Evolutionary conservation across 2,888 invertebrate genomes (phyloP), one percentile per base, ranked within the genome.

Genomic region (Lepidochrysops patricia): DNA sequence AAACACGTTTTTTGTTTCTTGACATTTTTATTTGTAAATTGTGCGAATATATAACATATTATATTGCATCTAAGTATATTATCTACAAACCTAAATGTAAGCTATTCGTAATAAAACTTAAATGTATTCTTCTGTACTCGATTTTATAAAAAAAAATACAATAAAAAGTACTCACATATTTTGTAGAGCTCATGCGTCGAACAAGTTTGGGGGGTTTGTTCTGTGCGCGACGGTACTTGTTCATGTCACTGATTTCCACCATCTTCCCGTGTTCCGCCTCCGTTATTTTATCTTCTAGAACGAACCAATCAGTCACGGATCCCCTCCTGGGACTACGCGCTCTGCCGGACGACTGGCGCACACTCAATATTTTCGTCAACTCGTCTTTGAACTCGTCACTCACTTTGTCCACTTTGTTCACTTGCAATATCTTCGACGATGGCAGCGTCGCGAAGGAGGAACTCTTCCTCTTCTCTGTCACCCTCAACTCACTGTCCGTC

Each of bases 141-240:
- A n/a, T n/a, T n/a, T n/a, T n/a, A n/a, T n/a, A n/a, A n/a, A n/a
- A n/a, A n/a, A n/a, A n/a, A n/a, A n/a, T n/a, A n/a, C n/a, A n/a
- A n/a, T n/a, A n/a, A n/a, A n/a, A n/a, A n/a, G 15, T 61, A 88
- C 89, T 89, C 68, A 89, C 89, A 67, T 87, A 89, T 89, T 89
- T 89, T 0, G 89, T 89, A 4, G 89, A 89, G 72, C 89, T 89
- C 67, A 86, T 86, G 65, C 89, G 73, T 12, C 89, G 69, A 3
- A 89, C 86, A 26, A 85, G 69, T 64, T 85, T 82, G 56, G 74
- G 65, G 0, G 80, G 77, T 63, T 86, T 88, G 74, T 81, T 83
- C 73, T 80, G 74, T 1, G 82, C 82, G 63, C 86, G 71, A 60
- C 73, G 75, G 65, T 87, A 87, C 62, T 77, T 83, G 61, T 86